Evolutionary conservation across 2,797 vertebrate genomes (phyloP).

Genomic region (Phoebastria nigripes): DNA sequence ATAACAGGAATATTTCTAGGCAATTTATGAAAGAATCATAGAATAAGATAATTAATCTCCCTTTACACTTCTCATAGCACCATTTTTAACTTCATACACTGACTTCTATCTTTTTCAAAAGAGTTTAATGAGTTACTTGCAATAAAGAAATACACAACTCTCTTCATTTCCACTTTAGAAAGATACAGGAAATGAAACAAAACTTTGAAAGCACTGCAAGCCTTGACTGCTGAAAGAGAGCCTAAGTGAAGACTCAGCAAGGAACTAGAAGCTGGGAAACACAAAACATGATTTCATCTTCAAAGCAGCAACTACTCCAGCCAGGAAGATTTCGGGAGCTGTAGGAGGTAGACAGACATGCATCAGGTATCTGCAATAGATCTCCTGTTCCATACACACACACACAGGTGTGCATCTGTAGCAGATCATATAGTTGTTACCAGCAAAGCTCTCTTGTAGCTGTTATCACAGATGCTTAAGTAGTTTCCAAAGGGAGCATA

Average conservation of each 20-base stretch:
- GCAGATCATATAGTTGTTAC: background rate
- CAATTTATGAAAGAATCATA: background rate
- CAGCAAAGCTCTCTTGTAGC: background rate
- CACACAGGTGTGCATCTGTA: accelerated
- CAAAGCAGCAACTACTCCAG: background rate
- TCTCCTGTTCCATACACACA: background rate
- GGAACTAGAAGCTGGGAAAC: background rate
- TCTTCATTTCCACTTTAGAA: background rate
- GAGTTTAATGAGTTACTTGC: background rate
- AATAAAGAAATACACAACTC: background rate
- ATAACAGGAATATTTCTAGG: background rate
- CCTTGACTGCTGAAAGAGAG: background rate
- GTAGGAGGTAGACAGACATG: background rate
- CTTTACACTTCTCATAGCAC: background rate
- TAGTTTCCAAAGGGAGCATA: background rate
- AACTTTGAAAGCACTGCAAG: background rate
- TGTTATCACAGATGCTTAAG: background rate
- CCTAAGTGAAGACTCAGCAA: background rate
- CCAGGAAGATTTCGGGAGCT: background rate
- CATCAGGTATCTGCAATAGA: background rate
- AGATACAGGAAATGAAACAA: background rate
- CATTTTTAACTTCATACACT: background rate
- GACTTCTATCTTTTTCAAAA: background rate
- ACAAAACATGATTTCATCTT: background rate
- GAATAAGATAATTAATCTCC: background rate